Evolutionary conservation across 2,113 vertebrate species (phyloP), one percentile per base, ranked within the genome.

Genomic region (Malurus melanocephalus): DNA sequence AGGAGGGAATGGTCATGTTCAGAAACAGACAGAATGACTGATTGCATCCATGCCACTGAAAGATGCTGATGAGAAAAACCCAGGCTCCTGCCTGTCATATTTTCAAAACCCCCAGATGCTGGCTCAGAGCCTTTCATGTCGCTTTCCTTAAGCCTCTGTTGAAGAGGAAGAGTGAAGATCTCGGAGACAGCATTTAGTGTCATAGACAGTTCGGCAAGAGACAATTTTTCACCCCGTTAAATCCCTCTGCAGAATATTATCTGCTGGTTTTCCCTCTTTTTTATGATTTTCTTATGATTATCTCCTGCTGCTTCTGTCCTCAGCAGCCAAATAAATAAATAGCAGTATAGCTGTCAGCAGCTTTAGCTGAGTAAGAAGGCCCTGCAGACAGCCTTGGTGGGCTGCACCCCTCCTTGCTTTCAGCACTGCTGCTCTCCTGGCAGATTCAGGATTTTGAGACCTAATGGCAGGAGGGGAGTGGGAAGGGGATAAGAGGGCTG

Each of bases 221-320:
- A 94, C 83, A 90, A 90, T 93, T 93, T 95, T 91, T 92, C 87
- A 90, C 86, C 75, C 83, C 1, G 91, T 95, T 94, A 96, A 97
- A 95, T 97, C 92, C 89, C 85, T 94, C 74, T 94, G 66, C 71
- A 94, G 75, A 83, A 68, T 94, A 92, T 95, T 95, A 95, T 95
- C 92, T 94, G 94, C 81, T 92, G 92, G 90, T 88, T 95, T 93
- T 89, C 78, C 59, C 71, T 88, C 85, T 92, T 92, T 93, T 95
- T 94, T 95, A 94, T 92, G 76, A 94, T 96, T 96, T 96, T 93
- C 93, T 94, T 96, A 95, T 93, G 77, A 95, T 95, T 93, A 95
- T 95, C 94, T 96, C 95, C 94, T 76, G 92, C 93, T 95, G 95
- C 87, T 87, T 94, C 93, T 95, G 76, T 90, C 76, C 88, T 92